Evolutionary conservation across 2,113 vertebrate genomes (phyloP), one percentile per base, ranked within the genome.

Genomic region (Cyanoderma ruficeps): DNA sequence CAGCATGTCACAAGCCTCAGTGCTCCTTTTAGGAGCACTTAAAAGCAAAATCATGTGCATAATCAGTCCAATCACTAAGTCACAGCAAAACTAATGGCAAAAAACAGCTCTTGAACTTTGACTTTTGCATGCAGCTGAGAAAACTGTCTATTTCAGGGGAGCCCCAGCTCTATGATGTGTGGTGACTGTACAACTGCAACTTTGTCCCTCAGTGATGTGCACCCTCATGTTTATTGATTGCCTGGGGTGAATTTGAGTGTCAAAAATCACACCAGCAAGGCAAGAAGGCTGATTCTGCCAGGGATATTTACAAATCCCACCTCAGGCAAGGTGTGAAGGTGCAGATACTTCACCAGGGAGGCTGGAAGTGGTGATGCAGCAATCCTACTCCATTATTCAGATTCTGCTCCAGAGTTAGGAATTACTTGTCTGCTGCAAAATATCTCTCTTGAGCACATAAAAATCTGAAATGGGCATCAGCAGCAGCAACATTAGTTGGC

Each of bases 261-360:
- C 46, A 33, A 7, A 30, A 42, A 39, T 57, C 67, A 67, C 75
- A 28, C 2, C 46, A n/a, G 55, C 22, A 7, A 0, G 2, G 37
- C 4, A 47, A 49, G 22, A 88, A 72, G 30, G 74, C 23, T 50
- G 41, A 42, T 61, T 61, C 57, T 85, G 50, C 39, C 39, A 42
- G 63, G n/a, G 31, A 7, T 63, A 27, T 20, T 50, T 23, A 50
- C 7, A 24, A 53, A 64, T 42, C 31, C 30, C 37, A 50, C 31
- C 2, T 5, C 3, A 0, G 46, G 33, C 23, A 42, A 61, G 80
- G 72, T 69, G 81, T 2, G 1, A 6, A 19, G 35, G 16, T 7
- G 12, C 15, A 25, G 39, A 21, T 6, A 41, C 13, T 42, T 63
- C n/a, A 39, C 17, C 41, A 16, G 35, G 18, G 31, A 71, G 59